These are phyloP conservation scores for Ovis aries DNA, from an alignment of 2,113 vertebrate species.

Conservation along the genomic window DNA sequence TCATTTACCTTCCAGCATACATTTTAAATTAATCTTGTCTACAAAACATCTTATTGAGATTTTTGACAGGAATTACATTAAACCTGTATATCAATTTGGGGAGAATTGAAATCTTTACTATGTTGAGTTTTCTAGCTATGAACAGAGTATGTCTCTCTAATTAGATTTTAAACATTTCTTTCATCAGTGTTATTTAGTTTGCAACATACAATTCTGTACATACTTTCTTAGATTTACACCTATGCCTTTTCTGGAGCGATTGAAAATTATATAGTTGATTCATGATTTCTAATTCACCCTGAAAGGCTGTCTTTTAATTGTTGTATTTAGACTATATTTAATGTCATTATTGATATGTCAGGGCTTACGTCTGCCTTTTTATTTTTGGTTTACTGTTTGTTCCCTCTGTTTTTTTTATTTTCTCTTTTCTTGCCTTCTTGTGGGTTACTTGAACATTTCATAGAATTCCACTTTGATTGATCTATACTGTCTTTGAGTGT, in stretches of 20 bases:
- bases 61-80: neutral
- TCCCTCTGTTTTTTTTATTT: neutral
- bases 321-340: neutral
- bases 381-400: neutral
- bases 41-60: neutral
- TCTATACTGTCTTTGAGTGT: neutral
- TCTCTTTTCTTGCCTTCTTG: neutral
- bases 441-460: neutral
- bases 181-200: neutral
- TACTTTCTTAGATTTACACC: neutral
- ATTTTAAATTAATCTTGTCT: neutral
- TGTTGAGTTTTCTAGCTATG: neutral
- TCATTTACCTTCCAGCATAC: neutral
- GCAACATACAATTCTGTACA: neutral
- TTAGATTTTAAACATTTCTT: neutral
- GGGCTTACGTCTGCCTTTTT: neutral
- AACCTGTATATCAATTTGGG: neutral
- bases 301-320: neutral
- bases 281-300: neutral
- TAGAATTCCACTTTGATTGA: neutral
- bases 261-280: neutral
- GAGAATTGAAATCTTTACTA: neutral
- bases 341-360: neutral
- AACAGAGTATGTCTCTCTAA: neutral
- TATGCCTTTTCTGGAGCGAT: neutral